phyloP scores from a whole-genome alignment of 2,888 invertebrate genomes.

The Pseudeuparius sepicola region DNA sequence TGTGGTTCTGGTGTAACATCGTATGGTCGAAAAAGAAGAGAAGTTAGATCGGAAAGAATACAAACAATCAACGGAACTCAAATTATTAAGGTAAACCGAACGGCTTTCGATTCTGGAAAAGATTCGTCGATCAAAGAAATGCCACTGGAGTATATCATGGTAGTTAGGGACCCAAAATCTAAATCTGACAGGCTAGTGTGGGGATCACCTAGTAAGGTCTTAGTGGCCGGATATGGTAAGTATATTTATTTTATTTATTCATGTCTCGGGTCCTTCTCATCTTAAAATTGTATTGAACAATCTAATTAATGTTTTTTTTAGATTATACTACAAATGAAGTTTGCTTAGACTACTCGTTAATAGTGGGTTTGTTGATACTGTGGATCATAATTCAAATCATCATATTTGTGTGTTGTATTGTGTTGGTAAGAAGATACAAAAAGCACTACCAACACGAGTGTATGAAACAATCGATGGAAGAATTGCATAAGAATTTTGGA shows the following conservation, averaged over 20 bases:
- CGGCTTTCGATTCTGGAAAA: conserved; percentile 22
- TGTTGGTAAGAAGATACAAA: conserved; percentile 46
- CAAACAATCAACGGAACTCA: conserved; percentile 28
- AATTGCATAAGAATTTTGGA: conserved; percentile 50
- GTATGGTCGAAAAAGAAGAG: conserved; percentile 34
- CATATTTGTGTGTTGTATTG: conserved; percentile 44
- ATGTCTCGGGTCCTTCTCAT: no score
- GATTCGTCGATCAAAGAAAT: conserved; percentile 34
- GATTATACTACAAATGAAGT: conserved; percentile 36
- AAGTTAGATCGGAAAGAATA: conserved; percentile 21
- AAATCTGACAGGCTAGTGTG: conserved; percentile 55
- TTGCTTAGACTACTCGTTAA: conserved; percentile 41
- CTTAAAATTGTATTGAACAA: not conserved
- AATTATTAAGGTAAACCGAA: conserved; percentile 24
- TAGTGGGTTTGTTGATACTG: conserved; percentile 47
- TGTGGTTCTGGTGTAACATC: conserved; percentile 37
- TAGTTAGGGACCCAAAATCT: conserved; percentile 46
- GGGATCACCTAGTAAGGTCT: conserved; percentile 45
- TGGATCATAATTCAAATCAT: conserved; percentile 48
- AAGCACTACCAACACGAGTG: conserved; percentile 41
- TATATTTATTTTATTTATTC: conserved; percentile 11
- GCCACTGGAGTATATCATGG: conserved; percentile 47
- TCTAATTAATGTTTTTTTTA: conserved; percentile 21
- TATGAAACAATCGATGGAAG: conserved; percentile 38
- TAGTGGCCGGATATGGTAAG: conserved; percentile 49